Evolutionary conservation across 2,797 vertebrate species (phyloP).

Genomic region (Enteromius thamalakanensis): DNA sequence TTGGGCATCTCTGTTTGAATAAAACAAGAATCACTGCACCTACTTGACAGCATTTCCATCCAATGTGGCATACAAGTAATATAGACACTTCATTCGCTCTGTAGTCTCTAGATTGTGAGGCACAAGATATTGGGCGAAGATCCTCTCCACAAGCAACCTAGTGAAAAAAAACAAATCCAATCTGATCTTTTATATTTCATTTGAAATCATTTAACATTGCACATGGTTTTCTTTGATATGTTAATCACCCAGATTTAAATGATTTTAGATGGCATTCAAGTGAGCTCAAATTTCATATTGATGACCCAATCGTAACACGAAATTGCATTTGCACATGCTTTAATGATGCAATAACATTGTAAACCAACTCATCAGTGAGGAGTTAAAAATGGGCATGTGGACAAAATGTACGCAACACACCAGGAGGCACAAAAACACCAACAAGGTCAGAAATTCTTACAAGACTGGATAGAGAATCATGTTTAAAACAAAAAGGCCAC

Average conservation of each 20-base stretch:
- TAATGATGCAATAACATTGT: constrained; percentile 9
- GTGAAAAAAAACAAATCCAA: neutral
- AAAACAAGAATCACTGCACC: constrained; percentile 60
- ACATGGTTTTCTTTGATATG: neutral
- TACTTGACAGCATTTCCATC: constrained; percentile 97
- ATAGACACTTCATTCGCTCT: constrained; percentile 97
- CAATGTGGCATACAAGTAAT: constrained; percentile 95
- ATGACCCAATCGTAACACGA: constrained; percentile 27
- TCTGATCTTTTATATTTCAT: neutral
- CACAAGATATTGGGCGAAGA: constrained; percentile 98
- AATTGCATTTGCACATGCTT: constrained; percentile 14
- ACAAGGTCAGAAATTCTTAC: neutral
- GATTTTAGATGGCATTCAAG: neutral
- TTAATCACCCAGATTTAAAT: constrained; percentile 19
- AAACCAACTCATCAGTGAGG: constrained; percentile 2
- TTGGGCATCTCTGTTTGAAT: neutral
- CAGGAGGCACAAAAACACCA: neutral
- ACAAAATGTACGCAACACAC: neutral
- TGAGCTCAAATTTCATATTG: neutral
- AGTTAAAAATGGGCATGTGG: neutral
- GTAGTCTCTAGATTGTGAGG: constrained; percentile 95
- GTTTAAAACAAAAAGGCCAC: constrained; percentile 8
- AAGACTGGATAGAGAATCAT: neutral
- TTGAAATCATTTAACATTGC: constrained; percentile 5
- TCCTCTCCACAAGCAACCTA: constrained; percentile 94